Evolutionary conservation across 2,797 vertebrate species (phyloP), one percentile per base, ranked within the genome.

Genomic region (Chaetophractus vellerosus): DNA sequence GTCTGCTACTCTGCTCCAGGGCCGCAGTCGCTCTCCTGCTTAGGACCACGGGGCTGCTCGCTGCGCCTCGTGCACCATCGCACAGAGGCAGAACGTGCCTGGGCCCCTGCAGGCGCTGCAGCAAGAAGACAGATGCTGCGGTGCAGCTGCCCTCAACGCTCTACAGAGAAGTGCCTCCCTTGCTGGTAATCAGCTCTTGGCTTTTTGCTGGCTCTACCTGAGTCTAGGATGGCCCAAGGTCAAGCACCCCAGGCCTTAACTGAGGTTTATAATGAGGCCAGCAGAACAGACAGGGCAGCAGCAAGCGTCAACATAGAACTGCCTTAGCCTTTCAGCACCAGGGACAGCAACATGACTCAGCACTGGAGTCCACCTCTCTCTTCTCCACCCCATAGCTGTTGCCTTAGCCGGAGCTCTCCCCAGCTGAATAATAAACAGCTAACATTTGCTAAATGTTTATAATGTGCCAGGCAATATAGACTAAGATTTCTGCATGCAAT

Each of bases 1-100:
- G 0, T 33, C 50, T 41, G 28, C 31, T 4, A 4, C 36, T 75
- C 61, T 14, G 45, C 1, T 0, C n/a, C 3, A n/a, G 64, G 79
- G 55, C 4, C 80, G 16, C 63, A 6, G 0, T 0, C 18, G 24
- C 31, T 24, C 63, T 31, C 68, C 57, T 19, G 52, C 61, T 52
- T 59, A n/a, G 50, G n/a, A 52, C 2, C 9, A 28, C 0, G 0
- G 14, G 19, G 15, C 38, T 28, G 6, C 19, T 16, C 33, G 1
- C 38, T 45, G 45, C 45, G 10, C 45, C 45, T 45, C 45, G 6
- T 0, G 1, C 24, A 8, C 19, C 26, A 9, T 21, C 1, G 31
- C 4, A 9, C 11, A 11, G 33, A 83, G 61, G 16, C 64, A 26
- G 16, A 48, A 31, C 0, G 0, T 48, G 57, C 50, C 48, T 11